phyloP scores from a whole-genome alignment of 2,888 invertebrate species.

The Himalopsyche japonica region DNA sequence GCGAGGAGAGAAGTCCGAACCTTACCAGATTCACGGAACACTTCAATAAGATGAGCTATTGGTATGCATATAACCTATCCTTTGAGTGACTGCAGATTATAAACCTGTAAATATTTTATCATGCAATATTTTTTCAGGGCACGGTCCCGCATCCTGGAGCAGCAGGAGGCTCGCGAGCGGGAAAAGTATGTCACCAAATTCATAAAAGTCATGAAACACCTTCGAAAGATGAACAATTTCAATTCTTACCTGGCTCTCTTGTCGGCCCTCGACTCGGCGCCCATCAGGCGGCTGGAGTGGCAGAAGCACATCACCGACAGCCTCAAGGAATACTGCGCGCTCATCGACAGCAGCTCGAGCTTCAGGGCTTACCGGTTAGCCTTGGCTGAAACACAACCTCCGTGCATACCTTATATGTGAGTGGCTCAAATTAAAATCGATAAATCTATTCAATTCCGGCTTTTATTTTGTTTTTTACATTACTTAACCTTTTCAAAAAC shows the following conservation, averaged over 20 bases:
- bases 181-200: slow-evolving; percentile 94
- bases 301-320: slow-evolving; percentile 89
- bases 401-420: slow-evolving; percentile 99
- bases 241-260: slow-evolving; percentile 96
- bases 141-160: slow-evolving; percentile 87
- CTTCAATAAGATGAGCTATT: slow-evolving; percentile 99
- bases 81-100: background rate
- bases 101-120: background rate
- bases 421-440: slow-evolving; percentile 45
- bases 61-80: slow-evolving; percentile 58
- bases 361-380: slow-evolving; percentile 96
- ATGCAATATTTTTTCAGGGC: slow-evolving; percentile 60
- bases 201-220: slow-evolving; percentile 97
- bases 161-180: slow-evolving; percentile 88
- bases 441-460: no score
- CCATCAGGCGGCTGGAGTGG: slow-evolving; percentile 90
- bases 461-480: no score
- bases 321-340: slow-evolving; percentile 89
- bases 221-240: slow-evolving; percentile 96
- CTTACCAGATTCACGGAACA: slow-evolving; percentile 96
- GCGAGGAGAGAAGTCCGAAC: slow-evolving; percentile 95
- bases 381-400: slow-evolving; percentile 91
- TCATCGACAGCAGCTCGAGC: slow-evolving; percentile 97
- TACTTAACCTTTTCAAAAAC: no score
- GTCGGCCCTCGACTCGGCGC: slow-evolving; percentile 96